phyloP scores from a whole-genome alignment of 2,888 invertebrate species.

The Dynastes tityus region DNA sequence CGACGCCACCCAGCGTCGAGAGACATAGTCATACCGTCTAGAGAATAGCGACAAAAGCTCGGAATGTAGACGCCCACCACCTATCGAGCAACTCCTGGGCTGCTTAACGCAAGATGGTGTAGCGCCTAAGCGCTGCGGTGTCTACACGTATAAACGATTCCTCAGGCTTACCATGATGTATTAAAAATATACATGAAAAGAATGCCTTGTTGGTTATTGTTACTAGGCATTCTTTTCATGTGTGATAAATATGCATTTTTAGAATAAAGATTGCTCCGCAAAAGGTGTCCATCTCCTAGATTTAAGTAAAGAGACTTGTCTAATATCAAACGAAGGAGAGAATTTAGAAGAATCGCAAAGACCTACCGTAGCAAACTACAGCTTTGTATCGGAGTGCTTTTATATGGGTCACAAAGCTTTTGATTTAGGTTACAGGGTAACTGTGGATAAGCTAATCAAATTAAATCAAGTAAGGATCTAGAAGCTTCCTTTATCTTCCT shows the following conservation, averaged over 20 bases:
- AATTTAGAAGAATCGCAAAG: conserved; percentile 71
- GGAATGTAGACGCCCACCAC: too few relatives aligned
- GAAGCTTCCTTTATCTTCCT: neutral
- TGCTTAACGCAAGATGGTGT: too few relatives aligned
- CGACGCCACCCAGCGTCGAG: too few relatives aligned
- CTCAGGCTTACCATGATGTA: too few relatives aligned
- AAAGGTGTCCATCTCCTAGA: conserved; percentile 82
- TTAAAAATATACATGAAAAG: too few relatives aligned
- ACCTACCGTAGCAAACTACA: conserved; percentile 76
- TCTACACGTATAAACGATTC: too few relatives aligned
- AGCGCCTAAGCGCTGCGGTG: too few relatives aligned
- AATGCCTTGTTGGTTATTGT: too few relatives aligned
- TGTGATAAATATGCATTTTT: conserved; percentile 26
- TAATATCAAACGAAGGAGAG: conserved; percentile 79
- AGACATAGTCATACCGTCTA: too few relatives aligned
- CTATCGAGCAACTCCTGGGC: too few relatives aligned
- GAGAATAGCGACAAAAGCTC: too few relatives aligned
- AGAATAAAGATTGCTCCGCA: conserved; percentile 75
- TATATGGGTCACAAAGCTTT: conserved; percentile 91
- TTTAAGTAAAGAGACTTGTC: conserved; percentile 83
- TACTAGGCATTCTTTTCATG: too few relatives aligned
- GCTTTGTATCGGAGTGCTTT: conserved; percentile 93
- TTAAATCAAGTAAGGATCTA: conserved; percentile 73
- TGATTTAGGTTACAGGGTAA: conserved; percentile 83
- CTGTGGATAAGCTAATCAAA: conserved; percentile 78